Evolutionary conservation across 2,797 vertebrate species (phyloP), one percentile per base, ranked within the genome.

Genomic region (Danio kyathit): DNA sequence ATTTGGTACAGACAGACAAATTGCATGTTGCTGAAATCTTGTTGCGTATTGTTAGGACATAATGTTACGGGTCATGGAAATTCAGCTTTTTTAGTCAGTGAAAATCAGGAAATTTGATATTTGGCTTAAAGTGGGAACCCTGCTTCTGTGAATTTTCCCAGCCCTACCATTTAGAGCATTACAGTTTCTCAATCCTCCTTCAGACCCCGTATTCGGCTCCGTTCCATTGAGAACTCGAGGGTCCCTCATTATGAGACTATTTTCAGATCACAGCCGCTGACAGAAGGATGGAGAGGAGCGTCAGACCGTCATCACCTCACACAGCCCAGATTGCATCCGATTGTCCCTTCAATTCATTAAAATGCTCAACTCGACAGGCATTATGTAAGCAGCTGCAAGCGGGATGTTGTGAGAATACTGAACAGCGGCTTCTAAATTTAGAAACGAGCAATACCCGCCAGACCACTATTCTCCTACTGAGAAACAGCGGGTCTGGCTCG

Each of bases 351-450:
- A 78, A 85, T 87, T 89, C 82, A 80, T 81, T 75, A 88, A 89
- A 90, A 83, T 72, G 84, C 85, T 85, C 79, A 48, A 76, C 82
- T 88, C 81, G 66, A 81, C 85, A 83, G 76, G 70, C 61, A 80
- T 93, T 93, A 92, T 88, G 83, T 90, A 93, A 93, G 72, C 75
- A 63, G 87, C 89, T 85, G 88, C 83, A 84, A 83, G 60, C 74
- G 21, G 59, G n/a, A 86, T 79, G 86, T 78, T 82, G 16, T 19
- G 54, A 85, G 80, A 78, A 74, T 66, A 81, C 85, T 74, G 83
- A 88, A 87, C 84, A 89, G 86, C 81, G 74, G 84, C 74, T 81
- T 79, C 84, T 85, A 61, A 83, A 89, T 91, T 91, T 80, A 86
- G 90, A 88, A 73, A 40, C 60, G n/a, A 64, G 57, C 57, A 52